Conservation (phyloP, 2,797 vertebrate genomes). For the Ispidina lecontei region DNA sequence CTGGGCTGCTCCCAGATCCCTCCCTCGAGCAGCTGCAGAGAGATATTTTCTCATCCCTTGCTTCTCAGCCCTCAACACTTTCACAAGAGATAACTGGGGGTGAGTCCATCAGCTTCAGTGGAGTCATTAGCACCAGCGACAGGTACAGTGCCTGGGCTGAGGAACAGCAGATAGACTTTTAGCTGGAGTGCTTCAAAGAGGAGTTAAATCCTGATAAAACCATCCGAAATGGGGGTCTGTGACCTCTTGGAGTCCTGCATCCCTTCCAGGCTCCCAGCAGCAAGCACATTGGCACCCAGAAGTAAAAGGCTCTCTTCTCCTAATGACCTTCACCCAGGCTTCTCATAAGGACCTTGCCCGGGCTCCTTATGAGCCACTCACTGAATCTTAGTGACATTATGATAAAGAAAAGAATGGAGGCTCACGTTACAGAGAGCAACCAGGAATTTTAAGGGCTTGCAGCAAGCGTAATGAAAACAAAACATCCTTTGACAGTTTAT, state of each 20-base stretch:
- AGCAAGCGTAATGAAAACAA: background rate
- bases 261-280: background rate
- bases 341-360: background rate
- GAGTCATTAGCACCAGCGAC: background rate
- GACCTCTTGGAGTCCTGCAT: background rate
- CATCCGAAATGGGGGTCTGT: background rate
- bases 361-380: background rate
- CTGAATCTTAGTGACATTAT: accelerated
- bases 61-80: background rate
- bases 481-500: slow-evolving; percentile 17
- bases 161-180: background rate
- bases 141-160: background rate
- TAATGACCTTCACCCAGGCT: background rate
- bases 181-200: background rate
- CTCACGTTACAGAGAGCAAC: background rate
- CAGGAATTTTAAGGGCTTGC: background rate
- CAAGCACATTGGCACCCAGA: background rate
- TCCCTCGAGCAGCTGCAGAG: background rate
- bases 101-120: background rate
- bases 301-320: background rate
- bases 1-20: background rate
- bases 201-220: background rate
- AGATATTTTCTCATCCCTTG: background rate
- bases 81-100: background rate
- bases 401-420: background rate